A percentile compares a stretch with the other conserved stretches of the same genome.
Evolutionary conservation across 2,113 vertebrate species (phyloP).

Genomic region (Numenius arquata): DNA sequence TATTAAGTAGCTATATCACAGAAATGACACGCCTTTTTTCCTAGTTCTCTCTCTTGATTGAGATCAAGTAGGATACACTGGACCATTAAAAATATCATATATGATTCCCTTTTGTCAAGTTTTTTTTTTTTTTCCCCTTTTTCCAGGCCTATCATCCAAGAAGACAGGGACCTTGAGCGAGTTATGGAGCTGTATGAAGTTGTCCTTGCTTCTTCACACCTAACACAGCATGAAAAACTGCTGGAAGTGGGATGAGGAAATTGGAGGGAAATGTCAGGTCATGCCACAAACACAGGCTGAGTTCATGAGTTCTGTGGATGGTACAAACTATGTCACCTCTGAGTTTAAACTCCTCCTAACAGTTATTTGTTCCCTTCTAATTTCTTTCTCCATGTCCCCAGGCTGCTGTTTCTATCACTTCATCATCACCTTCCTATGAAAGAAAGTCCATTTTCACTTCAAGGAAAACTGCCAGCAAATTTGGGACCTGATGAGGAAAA

Average conservation of each 20-base stretch:
- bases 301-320: neutral
- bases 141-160: neutral
- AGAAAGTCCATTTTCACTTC: neutral
- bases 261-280: neutral
- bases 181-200: neutral
- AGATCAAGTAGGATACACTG: neutral
- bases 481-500: neutral
- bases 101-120: neutral
- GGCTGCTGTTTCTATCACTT: neutral
- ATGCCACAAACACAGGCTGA: neutral
- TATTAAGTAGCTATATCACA: neutral
- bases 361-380: neutral
- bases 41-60: neutral
- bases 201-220: neutral
- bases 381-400: neutral
- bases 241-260: neutral
- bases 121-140: neutral
- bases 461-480: neutral
- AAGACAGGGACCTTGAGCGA: neutral
- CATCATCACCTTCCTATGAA: neutral
- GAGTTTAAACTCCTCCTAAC: neutral
- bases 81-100: neutral
- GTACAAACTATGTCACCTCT: fast-evolving
- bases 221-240: neutral
- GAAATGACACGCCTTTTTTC: neutral